These are phyloP conservation scores for Centropus unirufus DNA, from an alignment of 2,113 vertebrate genomes.

Conservation along the genomic window DNA sequence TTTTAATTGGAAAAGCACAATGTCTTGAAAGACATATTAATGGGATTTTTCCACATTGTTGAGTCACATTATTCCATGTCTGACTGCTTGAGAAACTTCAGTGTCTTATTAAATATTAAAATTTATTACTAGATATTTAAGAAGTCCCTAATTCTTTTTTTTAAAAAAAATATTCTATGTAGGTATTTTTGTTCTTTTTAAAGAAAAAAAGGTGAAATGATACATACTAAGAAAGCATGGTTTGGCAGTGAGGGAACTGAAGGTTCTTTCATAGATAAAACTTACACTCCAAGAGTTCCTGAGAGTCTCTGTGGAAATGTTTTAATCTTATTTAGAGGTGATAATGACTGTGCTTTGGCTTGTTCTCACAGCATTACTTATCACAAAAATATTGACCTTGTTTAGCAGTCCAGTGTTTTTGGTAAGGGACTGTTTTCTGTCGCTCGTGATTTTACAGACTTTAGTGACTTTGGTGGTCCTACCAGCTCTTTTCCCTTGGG, in stretches of 20 bases:
- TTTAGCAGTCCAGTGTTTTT: not conserved
- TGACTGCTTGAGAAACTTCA: conserved; percentile 56
- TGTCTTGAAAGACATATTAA: not conserved
- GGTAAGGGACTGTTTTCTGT: not conserved
- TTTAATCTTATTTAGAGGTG: not conserved
- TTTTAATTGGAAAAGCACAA: conserved; percentile 37
- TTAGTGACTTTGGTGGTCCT: not conserved
- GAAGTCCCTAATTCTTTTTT: conserved; percentile 16
- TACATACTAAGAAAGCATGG: not conserved
- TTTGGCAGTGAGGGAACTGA: not conserved
- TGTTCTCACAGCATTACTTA: not conserved
- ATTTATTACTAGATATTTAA: conserved; percentile 47
- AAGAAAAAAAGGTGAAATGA: not conserved
- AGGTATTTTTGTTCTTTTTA: not conserved
- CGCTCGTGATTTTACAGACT: not conserved
- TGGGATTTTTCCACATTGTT: conserved; percentile 37
- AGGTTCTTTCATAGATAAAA: not conserved
- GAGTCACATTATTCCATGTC: conserved; percentile 39
- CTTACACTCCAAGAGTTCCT: not conserved
- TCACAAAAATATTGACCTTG: not conserved
- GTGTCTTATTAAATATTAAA: conserved; percentile 63
- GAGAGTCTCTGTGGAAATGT: not conserved
- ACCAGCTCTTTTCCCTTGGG: not conserved
- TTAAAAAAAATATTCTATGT: not conserved
- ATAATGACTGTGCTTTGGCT: not conserved